Conservation (phyloP, 2,113 vertebrate species). For the Tonatia bakeri region DNA sequence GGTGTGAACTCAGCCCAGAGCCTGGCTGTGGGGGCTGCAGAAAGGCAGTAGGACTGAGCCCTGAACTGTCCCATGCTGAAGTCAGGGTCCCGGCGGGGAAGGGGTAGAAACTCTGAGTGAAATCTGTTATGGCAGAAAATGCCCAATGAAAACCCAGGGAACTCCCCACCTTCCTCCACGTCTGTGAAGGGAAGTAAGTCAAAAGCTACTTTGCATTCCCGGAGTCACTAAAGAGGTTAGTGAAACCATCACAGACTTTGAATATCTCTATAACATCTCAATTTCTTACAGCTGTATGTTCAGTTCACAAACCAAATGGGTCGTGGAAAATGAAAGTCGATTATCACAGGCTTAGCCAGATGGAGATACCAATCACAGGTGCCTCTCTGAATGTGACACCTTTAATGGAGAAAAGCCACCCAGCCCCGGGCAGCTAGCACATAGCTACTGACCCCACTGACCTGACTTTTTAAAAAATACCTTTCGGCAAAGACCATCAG, state of each 20-base stretch:
- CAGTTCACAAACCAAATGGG: constrained; percentile 37
- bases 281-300: neutral
- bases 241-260: constrained; percentile 29
- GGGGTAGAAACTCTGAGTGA: neutral
- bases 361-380: neutral
- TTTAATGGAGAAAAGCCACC: neutral
- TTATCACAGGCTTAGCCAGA: constrained; percentile 33
- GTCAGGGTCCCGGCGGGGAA: neutral
- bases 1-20: neutral
- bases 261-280: neutral
- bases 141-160: neutral
- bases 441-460: neutral
- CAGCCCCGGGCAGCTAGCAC: neutral
- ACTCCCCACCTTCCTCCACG: neutral
- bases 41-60: neutral
- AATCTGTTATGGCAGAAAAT: neutral
- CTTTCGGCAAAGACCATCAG: neutral
- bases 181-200: neutral
- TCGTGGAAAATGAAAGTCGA: constrained; percentile 27
- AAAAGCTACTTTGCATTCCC: neutral
- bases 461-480: neutral
- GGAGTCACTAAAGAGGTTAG: neutral
- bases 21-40: neutral
- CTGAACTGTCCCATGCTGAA: neutral
- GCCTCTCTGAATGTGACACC: neutral